These are phyloP conservation scores for Orthonychiurus folsomi DNA, from an alignment of 2,888 invertebrate species.

Conservation along the genomic window DNA sequence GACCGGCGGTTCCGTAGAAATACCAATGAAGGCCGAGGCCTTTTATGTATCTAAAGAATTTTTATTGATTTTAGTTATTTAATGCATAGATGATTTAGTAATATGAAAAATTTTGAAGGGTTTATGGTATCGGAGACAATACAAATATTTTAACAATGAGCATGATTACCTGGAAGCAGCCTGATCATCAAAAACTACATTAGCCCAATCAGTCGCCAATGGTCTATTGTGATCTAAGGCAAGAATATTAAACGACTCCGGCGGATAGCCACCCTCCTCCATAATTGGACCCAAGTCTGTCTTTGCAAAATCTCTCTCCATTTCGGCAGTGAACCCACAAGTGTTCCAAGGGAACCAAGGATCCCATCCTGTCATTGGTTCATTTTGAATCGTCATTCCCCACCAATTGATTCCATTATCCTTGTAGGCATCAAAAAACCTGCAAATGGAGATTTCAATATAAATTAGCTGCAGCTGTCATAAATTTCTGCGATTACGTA, in stretches of 20 bases:
- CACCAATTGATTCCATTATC: conserved; percentile 61
- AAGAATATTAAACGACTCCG: conserved; percentile 42
- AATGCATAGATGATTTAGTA: too few relatives aligned
- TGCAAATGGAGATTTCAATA: background rate
- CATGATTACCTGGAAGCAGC: too few relatives aligned
- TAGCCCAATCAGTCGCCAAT: conserved; percentile 37
- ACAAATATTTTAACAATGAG: too few relatives aligned
- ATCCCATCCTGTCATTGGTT: conserved; percentile 31
- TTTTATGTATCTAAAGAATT: conserved; percentile 56
- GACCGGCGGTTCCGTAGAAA: conserved; percentile 53
- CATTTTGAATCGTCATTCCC: conserved; percentile 57
- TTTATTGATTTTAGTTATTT: too few relatives aligned
- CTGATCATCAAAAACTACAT: conserved; percentile 33
- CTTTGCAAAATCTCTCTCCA: conserved; percentile 43
- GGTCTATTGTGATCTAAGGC: conserved; percentile 43
- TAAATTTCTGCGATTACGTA: too few relatives aligned
- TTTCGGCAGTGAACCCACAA: conserved; percentile 43
- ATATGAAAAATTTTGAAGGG: too few relatives aligned
- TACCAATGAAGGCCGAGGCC: conserved; percentile 83
- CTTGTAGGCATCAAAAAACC: conserved; percentile 41
- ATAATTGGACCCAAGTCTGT: conserved; percentile 43
- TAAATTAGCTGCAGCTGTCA: background rate
- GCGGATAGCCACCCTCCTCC: conserved; percentile 39
- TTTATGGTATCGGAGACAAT: too few relatives aligned
- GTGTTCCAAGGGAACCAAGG: conserved; percentile 43